Evolutionary conservation across 2,113 vertebrate species (phyloP), one percentile per base, ranked within the genome.

Genomic region (Lagopus leucura): DNA sequence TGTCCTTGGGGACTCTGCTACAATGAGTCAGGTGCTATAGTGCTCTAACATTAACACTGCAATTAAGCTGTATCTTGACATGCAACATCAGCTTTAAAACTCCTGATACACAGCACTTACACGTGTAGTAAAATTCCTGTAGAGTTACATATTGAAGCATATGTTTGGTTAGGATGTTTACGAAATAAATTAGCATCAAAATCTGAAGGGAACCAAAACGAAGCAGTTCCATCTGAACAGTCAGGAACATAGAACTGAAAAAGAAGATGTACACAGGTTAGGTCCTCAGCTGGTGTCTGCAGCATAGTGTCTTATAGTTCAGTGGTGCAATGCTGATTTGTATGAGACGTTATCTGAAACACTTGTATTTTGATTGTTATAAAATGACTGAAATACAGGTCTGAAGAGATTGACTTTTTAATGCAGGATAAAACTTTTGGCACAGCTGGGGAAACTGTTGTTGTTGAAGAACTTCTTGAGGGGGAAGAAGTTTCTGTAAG

Each of bases 401-500:
- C 28, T 80, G 5, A 92, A 47, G 58, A 20, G 13, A 5, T 69
- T 76, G 61, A 95, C 24, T 30, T 73, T 64, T 91, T 77, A 4
- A 82, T 95, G 32, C 82, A 99, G 99, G 98, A 99, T 42, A 97
- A 98, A 94, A 96, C 98, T 9, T 99, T 99, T 86, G 99, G 99
- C 88, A 91, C 98, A 8, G 99, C 99, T 20, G 99, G 99, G 40
- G 99, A 99, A 88, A 99, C 98, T 0, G 95, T 99, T 86, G 98
- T 99, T 89, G 97, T 99, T 58, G 99, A 99, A 93, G 99, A 99
- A 92, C 98, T 99, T 32, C 98, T 99, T 27, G 99, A 99, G 86
- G 99, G 99, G 92, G 99, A 99, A 97, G 99, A 99, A 91, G 98
- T 99, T 69, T 99, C 99, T 84, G 99, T 99, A 97, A 95, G 99